These are phyloP conservation scores for Thripadectes ignobilis DNA, from an alignment of 2,797 vertebrate genomes.

Conservation along the genomic window DNA sequence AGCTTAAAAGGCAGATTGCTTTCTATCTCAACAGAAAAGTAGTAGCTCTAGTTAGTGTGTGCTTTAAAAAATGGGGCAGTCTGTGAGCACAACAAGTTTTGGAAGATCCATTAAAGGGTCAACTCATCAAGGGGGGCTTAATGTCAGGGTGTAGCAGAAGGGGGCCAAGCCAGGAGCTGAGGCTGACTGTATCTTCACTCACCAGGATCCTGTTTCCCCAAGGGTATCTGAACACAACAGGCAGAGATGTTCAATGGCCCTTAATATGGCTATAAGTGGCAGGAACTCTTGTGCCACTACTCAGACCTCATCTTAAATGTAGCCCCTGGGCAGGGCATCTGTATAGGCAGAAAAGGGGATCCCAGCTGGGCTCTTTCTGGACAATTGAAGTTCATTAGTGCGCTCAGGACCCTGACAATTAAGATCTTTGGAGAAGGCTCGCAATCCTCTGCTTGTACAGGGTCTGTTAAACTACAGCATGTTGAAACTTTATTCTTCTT, in stretches of 20 bases:
- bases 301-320: not conserved
- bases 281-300: accelerated
- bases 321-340: not conserved
- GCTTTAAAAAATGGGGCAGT: not conserved
- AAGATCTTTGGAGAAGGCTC: not conserved
- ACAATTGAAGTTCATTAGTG: not conserved
- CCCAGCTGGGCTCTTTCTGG: not conserved
- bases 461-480: not conserved
- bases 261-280: accelerated
- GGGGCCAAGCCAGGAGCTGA: not conserved
- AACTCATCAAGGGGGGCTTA: not conserved
- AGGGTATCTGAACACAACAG: accelerated
- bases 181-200: not conserved
- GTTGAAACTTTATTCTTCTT: conserved; percentile 7
- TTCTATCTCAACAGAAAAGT: not conserved
- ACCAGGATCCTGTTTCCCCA: not conserved
- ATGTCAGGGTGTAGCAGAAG: not conserved
- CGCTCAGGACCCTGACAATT: not conserved
- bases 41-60: not conserved
- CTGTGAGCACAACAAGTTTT: not conserved
- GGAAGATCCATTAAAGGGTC: not conserved
- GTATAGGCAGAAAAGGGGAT: accelerated
- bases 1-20: not conserved
- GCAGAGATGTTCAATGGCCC: accelerated
- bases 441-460: not conserved